Percentiles rank a stretch among this genome's conserved stretches.
Evolutionary conservation across 92 coral and sea anemone genomes (phyloP).

Genomic region (Chrysogorgia sp.): DNA sequence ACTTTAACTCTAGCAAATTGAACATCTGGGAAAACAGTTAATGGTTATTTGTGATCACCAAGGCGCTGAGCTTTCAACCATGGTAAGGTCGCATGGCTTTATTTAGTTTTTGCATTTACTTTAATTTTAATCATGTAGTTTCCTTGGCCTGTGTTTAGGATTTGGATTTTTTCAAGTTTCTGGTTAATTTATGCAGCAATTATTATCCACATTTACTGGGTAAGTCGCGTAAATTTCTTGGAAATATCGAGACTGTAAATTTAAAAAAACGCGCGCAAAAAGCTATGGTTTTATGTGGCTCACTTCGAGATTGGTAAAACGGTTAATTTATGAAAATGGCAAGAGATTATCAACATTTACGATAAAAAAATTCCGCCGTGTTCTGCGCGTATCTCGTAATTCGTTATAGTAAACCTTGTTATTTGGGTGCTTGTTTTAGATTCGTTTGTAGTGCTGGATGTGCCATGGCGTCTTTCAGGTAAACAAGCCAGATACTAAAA

Average conservation of each 20-base stretch:
- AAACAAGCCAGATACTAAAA: no score
- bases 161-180: slow-evolving; percentile 37
- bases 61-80: slow-evolving; percentile 1
- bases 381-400: no score
- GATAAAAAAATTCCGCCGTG: no score
- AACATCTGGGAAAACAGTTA: slow-evolving; percentile 15
- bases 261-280: no score
- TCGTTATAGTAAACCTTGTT: no score
- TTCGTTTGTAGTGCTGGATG: slow-evolving; percentile 22
- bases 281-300: no score
- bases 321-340: no score
- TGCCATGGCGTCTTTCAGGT: slow-evolving; percentile 44
- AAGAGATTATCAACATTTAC: no score
- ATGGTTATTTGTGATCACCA: slow-evolving; percentile 39
- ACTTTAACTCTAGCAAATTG: slow-evolving; percentile 2
- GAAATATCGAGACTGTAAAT: no score
- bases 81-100: no score
- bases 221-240: no score
- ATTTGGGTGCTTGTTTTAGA: background rate
- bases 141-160: background rate
- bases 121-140: background rate
- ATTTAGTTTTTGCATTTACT: background rate
- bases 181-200: slow-evolving; percentile 23
- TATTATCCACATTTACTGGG: slow-evolving; percentile 33
- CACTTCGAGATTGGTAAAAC: no score